Evolutionary conservation across 2,113 vertebrate species (phyloP).

Genomic region (Micromys minutus): DNA sequence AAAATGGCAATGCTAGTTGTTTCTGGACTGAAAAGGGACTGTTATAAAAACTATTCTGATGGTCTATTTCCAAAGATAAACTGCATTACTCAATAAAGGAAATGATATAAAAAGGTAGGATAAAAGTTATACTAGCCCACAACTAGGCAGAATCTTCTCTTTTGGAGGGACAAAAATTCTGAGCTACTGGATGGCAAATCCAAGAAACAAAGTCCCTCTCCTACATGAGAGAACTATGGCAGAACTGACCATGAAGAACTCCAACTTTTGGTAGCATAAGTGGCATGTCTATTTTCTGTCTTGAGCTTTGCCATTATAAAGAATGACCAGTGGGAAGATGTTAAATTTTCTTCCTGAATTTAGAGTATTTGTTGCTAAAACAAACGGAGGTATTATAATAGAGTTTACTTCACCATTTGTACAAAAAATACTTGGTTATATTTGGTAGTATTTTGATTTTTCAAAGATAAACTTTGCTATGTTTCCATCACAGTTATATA

Average conservation of each 20-base stretch:
- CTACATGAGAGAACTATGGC: neutral
- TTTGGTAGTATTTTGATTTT: constrained; percentile 63
- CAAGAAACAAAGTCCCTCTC: constrained; percentile 10
- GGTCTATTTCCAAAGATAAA: neutral
- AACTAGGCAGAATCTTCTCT: neutral
- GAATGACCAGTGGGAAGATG: neutral
- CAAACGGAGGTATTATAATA: constrained; percentile 39
- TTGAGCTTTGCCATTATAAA: neutral
- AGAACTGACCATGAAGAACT: neutral
- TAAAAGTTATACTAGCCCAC: constrained; percentile 26
- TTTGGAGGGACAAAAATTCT: neutral
- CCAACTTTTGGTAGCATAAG: neutral
- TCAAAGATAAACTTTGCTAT: constrained; percentile 51
- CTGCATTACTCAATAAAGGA: neutral
- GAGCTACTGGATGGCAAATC: neutral
- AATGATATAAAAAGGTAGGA: neutral
- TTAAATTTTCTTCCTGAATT: constrained; percentile 20
- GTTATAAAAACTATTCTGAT: constrained; percentile 3
- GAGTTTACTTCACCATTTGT: neutral
- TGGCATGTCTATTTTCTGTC: neutral
- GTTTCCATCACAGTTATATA: constrained; percentile 34
- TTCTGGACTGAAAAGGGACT: neutral
- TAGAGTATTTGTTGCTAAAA: constrained; percentile 32
- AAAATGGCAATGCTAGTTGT: neutral
- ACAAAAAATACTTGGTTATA: constrained; percentile 40